Evolutionary conservation across 2,113 vertebrate genomes (phyloP), one percentile per base, ranked within the genome.

Genomic region (Shinisaurus crocodilurus): DNA sequence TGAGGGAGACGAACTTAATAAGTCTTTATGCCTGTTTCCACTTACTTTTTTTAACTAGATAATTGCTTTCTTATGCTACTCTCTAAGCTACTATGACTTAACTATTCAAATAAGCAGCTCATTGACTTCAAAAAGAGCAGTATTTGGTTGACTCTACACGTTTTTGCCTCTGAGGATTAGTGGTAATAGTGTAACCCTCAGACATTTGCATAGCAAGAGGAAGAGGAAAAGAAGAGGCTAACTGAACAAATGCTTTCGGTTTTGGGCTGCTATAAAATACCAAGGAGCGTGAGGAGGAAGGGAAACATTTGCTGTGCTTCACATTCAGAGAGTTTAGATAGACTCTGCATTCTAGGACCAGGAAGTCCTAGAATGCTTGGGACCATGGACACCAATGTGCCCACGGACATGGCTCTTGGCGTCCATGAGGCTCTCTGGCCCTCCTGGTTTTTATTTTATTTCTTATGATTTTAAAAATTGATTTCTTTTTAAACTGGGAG

Each of bases 51-150:
- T 93, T 91, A 95, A 90, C 76, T 90, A 91, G 67, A 92, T 95
- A 91, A 94, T 94, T 93, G 82, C 89, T 93, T 96, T 95, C 90
- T 95, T 86, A 94, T 90, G 93, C 91, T 89, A 76, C 80, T 90
- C 5, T 91, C 92, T 95, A 93, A 93, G 92, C 90, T 96, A 87
- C 83, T 77, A 92, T 81, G 85, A 91, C 91, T 92, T 91, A 82
- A 88, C 88, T 92, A 72, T 95, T 96, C 94, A 96, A 95, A 94
- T 79, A 95, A 91, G 94, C 95, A 77, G 89, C 83, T 92, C 93
- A 87, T 90, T 95, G 95, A 94, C 89, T 91, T 93, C 91, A 94
- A 97, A 96, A 95, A 93, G 89, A 96, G 90, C 74, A 10, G 18
- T 10, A 1, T 82, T 86, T 86, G 75, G 74, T 91, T 92, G 82